These are phyloP conservation scores for Menidia beryllina DNA, from an alignment of 2,113 vertebrate genomes.

Conservation along the genomic window DNA sequence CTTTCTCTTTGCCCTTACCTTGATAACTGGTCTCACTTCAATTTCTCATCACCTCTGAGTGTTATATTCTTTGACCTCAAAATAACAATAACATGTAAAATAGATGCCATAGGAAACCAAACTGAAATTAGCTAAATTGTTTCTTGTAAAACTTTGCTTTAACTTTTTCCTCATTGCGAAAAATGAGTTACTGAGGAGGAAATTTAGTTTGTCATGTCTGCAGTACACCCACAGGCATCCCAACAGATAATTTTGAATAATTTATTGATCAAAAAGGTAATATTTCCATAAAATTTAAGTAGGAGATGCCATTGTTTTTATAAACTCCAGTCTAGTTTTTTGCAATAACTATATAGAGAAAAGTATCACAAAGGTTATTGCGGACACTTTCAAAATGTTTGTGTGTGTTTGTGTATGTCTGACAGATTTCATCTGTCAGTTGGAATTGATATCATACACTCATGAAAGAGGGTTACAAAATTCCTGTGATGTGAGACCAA, in stretches of 20 bases:
- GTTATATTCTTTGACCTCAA: slow-evolving; percentile 25
- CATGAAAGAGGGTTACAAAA: neutral
- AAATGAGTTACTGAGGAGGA: too few relatives aligned
- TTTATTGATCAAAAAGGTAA: too few relatives aligned
- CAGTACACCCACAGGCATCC: too few relatives aligned
- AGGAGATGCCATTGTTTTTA: too few relatives aligned
- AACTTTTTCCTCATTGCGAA: too few relatives aligned
- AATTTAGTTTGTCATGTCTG: too few relatives aligned
- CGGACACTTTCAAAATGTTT: neutral
- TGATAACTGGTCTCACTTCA: slow-evolving; percentile 6
- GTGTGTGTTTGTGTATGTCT: neutral
- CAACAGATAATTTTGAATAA: too few relatives aligned
- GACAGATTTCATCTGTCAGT: neutral
- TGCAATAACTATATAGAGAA: neutral
- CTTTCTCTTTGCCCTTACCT: neutral
- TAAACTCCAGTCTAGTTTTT: too few relatives aligned
- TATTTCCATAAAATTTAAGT: too few relatives aligned
- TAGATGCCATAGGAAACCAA: too few relatives aligned
- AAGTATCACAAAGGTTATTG: neutral
- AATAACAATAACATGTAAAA: slow-evolving; percentile 29
- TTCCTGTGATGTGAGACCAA: neutral
- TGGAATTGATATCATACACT: neutral
- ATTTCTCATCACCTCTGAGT: slow-evolving; percentile 30
- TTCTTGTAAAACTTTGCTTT: too few relatives aligned
- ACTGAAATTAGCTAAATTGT: too few relatives aligned